Evolutionary conservation across 2,797 vertebrate species (phyloP).

Genomic region (Cephalopachus bancanus): DNA sequence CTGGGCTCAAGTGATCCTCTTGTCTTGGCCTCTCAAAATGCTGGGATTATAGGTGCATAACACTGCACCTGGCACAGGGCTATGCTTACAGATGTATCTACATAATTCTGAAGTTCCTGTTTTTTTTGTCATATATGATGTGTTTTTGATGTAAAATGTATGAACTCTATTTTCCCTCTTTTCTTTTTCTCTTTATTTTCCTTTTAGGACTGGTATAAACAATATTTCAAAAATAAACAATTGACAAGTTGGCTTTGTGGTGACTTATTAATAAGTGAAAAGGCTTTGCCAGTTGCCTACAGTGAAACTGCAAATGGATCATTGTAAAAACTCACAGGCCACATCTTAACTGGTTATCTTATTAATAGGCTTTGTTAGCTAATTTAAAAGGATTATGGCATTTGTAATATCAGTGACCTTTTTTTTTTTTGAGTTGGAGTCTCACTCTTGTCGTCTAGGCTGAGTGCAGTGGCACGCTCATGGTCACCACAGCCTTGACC

Average conservation of each 20-base stretch:
- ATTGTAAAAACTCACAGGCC: conserved; percentile 49
- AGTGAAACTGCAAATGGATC: conserved; percentile 70
- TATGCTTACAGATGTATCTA: neutral
- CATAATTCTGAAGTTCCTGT: neutral
- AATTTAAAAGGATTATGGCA: conserved; percentile 60
- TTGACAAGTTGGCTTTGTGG: conserved; percentile 41
- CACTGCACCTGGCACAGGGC: no score
- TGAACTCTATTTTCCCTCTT: neutral
- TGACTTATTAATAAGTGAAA: conserved; percentile 70
- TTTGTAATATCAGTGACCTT: conserved; percentile 66
- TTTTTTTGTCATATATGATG: neutral
- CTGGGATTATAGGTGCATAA: no score
- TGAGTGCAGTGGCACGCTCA: no score
- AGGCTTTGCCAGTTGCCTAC: conserved; percentile 1
- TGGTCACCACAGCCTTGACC: neutral
- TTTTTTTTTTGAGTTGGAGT: neutral
- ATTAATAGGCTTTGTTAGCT: conserved; percentile 65
- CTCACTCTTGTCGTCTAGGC: neutral
- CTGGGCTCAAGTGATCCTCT: no score
- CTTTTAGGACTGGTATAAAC: conserved; percentile 28
- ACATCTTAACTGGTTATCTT: conserved; percentile 60
- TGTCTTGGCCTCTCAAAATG: no score
- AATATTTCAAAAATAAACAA: conserved; percentile 68
- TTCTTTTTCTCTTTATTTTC: conserved; percentile 9
- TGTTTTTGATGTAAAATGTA: conserved; percentile 50